Conservation (phyloP, 2,888 invertebrate species). For the Poecilus cupreus region DNA sequence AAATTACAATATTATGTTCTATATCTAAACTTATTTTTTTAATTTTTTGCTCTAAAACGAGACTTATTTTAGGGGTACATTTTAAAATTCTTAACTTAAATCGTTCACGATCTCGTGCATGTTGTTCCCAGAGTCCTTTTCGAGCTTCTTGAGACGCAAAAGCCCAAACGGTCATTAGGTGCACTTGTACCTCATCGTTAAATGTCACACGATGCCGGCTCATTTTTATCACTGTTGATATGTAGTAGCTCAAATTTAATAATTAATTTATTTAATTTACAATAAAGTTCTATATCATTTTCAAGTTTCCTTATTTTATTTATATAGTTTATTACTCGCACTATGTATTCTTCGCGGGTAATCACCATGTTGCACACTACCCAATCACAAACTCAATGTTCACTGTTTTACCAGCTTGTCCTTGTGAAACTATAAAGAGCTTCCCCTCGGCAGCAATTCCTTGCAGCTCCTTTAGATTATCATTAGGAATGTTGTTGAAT, state of each 20-base stretch:
- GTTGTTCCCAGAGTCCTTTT: slow-evolving; percentile 78
- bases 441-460: background rate
- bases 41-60: background rate
- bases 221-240: slow-evolving; percentile 65
- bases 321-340: background rate
- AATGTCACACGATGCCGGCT: slow-evolving; percentile 46
- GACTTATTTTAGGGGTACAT: background rate
- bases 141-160: slow-evolving; percentile 78
- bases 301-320: background rate
- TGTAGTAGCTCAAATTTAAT: background rate
- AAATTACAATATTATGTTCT: no score
- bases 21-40: no score
- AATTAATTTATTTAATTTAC: background rate
- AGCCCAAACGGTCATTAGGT: slow-evolving; percentile 64
- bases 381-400: background rate
- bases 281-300: background rate
- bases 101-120: slow-evolving; percentile 75
- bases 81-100: slow-evolving; percentile 70
- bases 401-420: background rate
- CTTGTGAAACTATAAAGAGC: background rate
- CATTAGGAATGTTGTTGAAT: background rate
- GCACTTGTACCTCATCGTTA: no score
- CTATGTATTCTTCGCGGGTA: background rate
- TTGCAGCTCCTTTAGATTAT: background rate
- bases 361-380: background rate